Conservation (phyloP, 2,888 invertebrate genomes). For the Euproctis similis region DNA sequence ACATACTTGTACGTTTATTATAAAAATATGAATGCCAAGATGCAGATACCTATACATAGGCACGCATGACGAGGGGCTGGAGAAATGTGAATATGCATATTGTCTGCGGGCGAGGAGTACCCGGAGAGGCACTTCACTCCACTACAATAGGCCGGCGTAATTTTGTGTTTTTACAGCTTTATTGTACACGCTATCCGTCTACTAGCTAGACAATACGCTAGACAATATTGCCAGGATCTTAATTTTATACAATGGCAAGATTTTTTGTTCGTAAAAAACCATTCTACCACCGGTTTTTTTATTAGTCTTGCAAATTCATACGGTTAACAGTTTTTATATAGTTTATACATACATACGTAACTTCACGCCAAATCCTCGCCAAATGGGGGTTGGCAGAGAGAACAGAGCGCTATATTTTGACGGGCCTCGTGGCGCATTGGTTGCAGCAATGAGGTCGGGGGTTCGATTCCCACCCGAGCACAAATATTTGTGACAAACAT, state of each 20-base stretch:
- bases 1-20: constrained; percentile 16
- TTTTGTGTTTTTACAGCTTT: constrained; percentile 43
- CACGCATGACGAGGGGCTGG: constrained; percentile 17
- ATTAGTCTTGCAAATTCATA: no score
- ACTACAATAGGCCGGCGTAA: constrained; percentile 52
- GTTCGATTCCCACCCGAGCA: no score
- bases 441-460: no score
- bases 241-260: constrained; percentile 18
- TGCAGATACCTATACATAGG: constrained; percentile 7
- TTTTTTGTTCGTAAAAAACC: no score
- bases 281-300: no score
- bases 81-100: constrained; percentile 53
- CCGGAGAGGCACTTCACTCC: constrained; percentile 40
- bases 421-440: no score
- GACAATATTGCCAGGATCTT: constrained; percentile 15
- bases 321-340: no score
- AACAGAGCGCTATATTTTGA: no score
- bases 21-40: constrained; percentile 17
- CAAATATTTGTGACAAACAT: no score
- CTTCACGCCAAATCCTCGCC: no score
- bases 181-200: constrained; percentile 27
- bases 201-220: constrained; percentile 22
- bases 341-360: no score
- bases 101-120: constrained; percentile 44
- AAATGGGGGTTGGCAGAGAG: no score